These are phyloP conservation scores for Eptesicus fuscus DNA, from an alignment of 2,113 vertebrate genomes.

Conservation along the genomic window DNA sequence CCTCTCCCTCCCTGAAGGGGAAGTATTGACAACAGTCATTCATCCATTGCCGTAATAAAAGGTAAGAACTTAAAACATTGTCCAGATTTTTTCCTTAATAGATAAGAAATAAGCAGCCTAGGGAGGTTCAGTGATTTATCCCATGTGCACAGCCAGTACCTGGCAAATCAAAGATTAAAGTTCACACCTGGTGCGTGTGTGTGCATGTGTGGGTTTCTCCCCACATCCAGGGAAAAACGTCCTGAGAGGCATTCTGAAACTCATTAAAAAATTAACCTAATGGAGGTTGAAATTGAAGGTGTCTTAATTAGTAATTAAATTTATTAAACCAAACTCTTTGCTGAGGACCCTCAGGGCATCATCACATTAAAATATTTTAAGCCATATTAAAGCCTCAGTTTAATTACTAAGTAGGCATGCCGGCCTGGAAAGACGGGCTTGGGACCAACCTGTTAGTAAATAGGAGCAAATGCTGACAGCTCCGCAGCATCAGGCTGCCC, in stretches of 20 bases:
- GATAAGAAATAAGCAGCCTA: background rate
- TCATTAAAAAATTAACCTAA: conserved; percentile 72
- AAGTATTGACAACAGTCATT: background rate
- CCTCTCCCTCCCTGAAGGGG: background rate
- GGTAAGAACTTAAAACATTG: background rate
- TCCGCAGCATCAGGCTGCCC: background rate
- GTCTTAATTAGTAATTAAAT: conserved; percentile 73
- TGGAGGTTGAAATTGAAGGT: conserved; percentile 55
- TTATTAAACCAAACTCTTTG: conserved; percentile 66
- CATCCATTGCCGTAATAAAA: background rate
- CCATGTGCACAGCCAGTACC: background rate
- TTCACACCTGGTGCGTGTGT: background rate
- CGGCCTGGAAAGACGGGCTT: conserved; percentile 54
- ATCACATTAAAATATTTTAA: conserved; percentile 69
- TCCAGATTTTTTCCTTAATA: background rate
- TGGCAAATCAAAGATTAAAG: conserved; percentile 2
- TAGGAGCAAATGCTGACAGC: background rate
- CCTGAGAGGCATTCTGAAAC: conserved; percentile 59
- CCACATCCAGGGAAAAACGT: conserved; percentile 24
- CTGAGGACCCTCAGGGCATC: conserved; percentile 40
- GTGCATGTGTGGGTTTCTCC: conserved; percentile 4
- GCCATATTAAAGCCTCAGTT: conserved; percentile 51
- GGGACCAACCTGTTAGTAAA: conserved; percentile 30
- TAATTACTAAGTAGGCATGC: conserved; percentile 59
- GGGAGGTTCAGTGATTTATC: background rate